These are phyloP conservation scores for Gila robusta DNA, from an alignment of 2,797 vertebrate genomes.

Conservation along the genomic window DNA sequence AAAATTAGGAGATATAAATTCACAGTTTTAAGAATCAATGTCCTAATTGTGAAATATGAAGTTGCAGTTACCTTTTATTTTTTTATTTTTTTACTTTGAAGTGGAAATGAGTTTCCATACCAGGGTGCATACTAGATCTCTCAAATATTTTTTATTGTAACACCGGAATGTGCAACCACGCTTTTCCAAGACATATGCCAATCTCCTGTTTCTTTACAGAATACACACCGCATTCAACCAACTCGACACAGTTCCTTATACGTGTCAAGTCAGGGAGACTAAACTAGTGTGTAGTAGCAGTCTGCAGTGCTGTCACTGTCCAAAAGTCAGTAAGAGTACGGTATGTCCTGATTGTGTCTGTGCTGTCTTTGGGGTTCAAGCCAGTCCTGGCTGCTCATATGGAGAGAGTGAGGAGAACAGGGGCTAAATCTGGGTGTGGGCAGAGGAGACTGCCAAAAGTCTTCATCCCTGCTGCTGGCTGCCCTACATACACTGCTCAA, in stretches of 20 bases:
- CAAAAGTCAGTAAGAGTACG: constrained; percentile 16
- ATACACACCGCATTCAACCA: background rate
- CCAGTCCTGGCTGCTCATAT: constrained; percentile 44
- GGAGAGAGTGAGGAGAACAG: constrained; percentile 40
- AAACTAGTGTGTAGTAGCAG: background rate
- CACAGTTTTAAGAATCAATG: background rate
- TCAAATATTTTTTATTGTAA: background rate
- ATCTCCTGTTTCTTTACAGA: background rate
- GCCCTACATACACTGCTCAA: constrained; percentile 55
- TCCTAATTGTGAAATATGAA: background rate
- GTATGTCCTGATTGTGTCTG: constrained; percentile 25
- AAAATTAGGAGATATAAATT: background rate
- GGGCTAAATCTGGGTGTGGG: constrained; percentile 52
- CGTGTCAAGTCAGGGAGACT: background rate
- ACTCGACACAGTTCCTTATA: background rate
- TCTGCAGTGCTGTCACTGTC: background rate
- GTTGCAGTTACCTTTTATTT: background rate
- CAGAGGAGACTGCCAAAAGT: constrained; percentile 23
- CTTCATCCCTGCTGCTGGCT: constrained; percentile 52
- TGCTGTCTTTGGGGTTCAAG: constrained; percentile 23
- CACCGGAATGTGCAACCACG: background rate
- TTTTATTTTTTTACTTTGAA: background rate
- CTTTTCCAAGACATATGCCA: background rate
- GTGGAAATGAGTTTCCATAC: background rate
- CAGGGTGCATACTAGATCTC: background rate